These are phyloP conservation scores for Idaea biselata DNA, from an alignment of 2,888 invertebrate genomes.

Conservation along the genomic window DNA sequence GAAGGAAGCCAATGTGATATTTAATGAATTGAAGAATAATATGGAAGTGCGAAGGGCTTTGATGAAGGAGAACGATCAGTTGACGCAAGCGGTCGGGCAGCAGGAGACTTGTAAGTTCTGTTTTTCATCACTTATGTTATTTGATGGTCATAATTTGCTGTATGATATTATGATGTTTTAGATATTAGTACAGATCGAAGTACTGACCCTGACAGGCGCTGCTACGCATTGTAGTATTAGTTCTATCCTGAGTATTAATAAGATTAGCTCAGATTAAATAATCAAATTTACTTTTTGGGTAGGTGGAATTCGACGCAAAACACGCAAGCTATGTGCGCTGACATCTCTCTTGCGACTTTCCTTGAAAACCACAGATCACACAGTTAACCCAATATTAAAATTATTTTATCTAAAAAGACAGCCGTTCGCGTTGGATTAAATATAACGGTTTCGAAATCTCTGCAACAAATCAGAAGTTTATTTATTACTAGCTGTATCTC, in stretches of 20 bases:
- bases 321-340: background rate
- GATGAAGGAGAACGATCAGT: constrained; percentile 54
- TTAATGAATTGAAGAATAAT: constrained; percentile 32
- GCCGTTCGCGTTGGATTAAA: background rate
- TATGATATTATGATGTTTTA: constrained; percentile 13
- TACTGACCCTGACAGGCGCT: too few species aligned
- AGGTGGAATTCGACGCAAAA: background rate
- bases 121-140: constrained; percentile 10
- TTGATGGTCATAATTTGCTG: constrained; percentile 6
- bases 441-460: background rate
- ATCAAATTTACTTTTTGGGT: background rate
- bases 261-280: background rate
- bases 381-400: background rate
- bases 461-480: too few species aligned
- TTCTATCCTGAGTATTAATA: too few species aligned
- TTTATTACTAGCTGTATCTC: too few species aligned
- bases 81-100: constrained; percentile 49
- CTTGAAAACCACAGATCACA: background rate
- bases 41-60: constrained; percentile 36
- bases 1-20: constrained; percentile 17
- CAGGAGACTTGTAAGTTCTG: constrained; percentile 58
- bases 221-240: too few species aligned
- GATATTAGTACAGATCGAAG: background rate
- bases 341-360: background rate
- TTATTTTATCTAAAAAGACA: background rate